Percentiles rank a stretch among this genome's conserved stretches.
Evolutionary conservation across 2,113 vertebrate species (phyloP).

Genomic region (Hippocampus mohnikei): DNA sequence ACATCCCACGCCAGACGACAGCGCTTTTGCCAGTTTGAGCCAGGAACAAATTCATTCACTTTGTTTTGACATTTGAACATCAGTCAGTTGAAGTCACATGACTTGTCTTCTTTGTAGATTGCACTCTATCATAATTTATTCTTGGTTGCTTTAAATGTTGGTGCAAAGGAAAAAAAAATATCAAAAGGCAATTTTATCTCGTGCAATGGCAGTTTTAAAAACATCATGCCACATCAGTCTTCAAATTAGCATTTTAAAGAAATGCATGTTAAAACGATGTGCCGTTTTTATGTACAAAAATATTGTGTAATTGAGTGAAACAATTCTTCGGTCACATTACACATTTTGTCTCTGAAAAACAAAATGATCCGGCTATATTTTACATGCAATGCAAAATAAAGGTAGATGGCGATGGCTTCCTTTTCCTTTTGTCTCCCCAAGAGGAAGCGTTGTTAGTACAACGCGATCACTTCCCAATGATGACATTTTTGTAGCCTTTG

Average conservation of each 20-base stretch:
- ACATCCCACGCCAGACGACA: too few species aligned
- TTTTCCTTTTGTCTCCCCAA: neutral
- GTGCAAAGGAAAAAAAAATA: neutral
- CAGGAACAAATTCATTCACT: neutral
- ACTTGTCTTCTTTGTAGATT: neutral
- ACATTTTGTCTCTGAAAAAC: too few species aligned
- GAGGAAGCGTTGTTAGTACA: neutral
- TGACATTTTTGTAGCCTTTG: constrained; percentile 86
- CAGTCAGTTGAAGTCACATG: neutral
- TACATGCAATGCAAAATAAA: neutral
- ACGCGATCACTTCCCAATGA: constrained; percentile 71
- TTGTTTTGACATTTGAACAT: neutral
- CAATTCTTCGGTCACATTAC: neutral
- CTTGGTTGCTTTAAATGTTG: neutral
- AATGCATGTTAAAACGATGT: neutral
- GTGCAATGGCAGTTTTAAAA: neutral
- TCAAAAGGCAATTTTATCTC: neutral
- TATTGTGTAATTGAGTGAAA: neutral
- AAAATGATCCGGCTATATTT: neutral
- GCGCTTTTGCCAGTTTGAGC: too few species aligned
- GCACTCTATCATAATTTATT: neutral
- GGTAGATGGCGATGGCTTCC: neutral
- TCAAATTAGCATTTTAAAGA: neutral
- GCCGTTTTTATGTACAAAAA: neutral
- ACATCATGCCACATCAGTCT: neutral